A percentile compares a stretch with the other conserved stretches of the same genome.
phyloP scores from a whole-genome alignment of 2,113 vertebrate species.

The Oncorhynchus masou region DNA sequence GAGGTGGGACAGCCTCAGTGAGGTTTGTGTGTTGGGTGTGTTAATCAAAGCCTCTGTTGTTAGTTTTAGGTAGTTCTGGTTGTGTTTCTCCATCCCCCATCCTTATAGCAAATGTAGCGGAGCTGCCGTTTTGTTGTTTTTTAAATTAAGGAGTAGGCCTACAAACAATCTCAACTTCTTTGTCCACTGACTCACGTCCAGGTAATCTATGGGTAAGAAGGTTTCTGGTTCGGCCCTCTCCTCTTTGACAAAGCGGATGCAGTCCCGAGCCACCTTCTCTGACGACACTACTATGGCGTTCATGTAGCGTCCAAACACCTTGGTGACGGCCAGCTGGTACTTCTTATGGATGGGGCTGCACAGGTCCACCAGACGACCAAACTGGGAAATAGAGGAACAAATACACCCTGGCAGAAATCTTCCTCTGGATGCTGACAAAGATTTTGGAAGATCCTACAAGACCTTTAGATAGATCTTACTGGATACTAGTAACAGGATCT shows the following conservation, averaged over 20 bases:
- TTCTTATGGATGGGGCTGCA: constrained; percentile 95
- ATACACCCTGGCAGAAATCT: not conserved
- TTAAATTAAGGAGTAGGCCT: too few species aligned
- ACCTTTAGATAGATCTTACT: too few species aligned
- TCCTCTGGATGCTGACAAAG: not conserved
- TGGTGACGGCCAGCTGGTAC: constrained; percentile 92
- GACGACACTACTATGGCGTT: constrained; percentile 86
- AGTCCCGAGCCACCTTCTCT: constrained; percentile 85
- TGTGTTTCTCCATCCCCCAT: too few species aligned
- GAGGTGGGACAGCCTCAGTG: not conserved
- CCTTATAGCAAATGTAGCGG: too few species aligned
- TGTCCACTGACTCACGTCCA: constrained; percentile 78
- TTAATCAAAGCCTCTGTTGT: too few species aligned
- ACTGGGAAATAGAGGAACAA: constrained; percentile 66
- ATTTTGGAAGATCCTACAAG: too few species aligned
- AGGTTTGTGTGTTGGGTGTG: not conserved
- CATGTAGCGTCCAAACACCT: constrained; percentile 87
- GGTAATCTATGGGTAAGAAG: constrained; percentile 90
- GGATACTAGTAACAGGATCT: too few species aligned
- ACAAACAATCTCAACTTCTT: too few species aligned
- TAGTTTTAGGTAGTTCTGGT: too few species aligned
- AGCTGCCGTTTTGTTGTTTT: too few species aligned
- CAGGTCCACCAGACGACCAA: constrained; percentile 86
- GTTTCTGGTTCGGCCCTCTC: constrained; percentile 89
- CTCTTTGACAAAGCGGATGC: constrained; percentile 86